Conservation (phyloP, 2,797 vertebrate genomes). For the Momotus momota region DNA sequence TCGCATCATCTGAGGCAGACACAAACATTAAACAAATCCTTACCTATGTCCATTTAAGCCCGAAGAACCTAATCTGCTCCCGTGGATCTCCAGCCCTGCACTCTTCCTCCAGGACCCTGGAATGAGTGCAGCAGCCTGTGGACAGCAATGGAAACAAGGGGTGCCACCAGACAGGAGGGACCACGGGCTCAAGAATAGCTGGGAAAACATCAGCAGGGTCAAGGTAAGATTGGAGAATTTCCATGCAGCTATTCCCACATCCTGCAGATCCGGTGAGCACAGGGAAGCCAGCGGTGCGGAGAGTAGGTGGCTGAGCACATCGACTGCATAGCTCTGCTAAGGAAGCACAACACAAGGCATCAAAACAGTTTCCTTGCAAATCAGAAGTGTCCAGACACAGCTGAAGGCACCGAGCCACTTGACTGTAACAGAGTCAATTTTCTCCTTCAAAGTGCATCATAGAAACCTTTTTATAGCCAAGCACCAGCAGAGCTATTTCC, state of each 20-base stretch:
- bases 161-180: not conserved
- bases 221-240: not conserved
- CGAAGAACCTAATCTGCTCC: not conserved
- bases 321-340: not conserved
- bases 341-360: not conserved
- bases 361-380: not conserved
- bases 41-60: not conserved
- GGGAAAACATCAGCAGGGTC: not conserved
- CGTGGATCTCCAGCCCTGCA: not conserved
- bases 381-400: slow-evolving; percentile 10
- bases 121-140: not conserved
- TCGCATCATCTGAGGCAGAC: fast-evolving
- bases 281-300: not conserved
- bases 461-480: slow-evolving; percentile 26
- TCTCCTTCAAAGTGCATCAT: slow-evolving; percentile 16
- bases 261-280: fast-evolving
- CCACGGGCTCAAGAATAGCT: not conserved
- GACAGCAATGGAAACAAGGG: not conserved
- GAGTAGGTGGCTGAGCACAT: not conserved
- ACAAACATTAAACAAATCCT: not conserved
- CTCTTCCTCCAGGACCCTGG: too few species aligned
- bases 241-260: not conserved
- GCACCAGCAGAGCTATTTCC: not conserved
- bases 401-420: not conserved
- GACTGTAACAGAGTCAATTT: slow-evolving; percentile 27